Percentiles rank a stretch among this genome's conserved stretches.
Conservation (phyloP, 2,113 vertebrate species). For the Microtus montanus region DNA sequence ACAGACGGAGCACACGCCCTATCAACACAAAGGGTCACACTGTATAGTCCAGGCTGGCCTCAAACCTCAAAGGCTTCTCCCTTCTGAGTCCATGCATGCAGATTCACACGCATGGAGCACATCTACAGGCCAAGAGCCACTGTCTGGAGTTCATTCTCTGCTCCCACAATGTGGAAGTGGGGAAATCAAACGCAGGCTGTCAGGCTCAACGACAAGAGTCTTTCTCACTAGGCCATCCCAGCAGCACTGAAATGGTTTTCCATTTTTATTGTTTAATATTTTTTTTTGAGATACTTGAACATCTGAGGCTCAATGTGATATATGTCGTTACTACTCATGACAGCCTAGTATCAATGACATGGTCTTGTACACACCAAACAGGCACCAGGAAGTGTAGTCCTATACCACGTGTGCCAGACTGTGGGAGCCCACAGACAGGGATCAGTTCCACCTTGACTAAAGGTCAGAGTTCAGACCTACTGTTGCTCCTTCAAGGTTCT, state of each 20-base stretch:
- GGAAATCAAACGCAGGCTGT: neutral
- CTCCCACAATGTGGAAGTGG: too few species aligned
- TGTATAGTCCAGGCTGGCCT: neutral
- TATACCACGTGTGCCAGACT: too few species aligned
- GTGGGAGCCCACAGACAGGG: too few species aligned
- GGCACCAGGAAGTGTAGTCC: too few species aligned
- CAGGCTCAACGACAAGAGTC: too few species aligned
- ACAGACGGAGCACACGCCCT: neutral
- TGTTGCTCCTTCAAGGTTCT: too few species aligned
- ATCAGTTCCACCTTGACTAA: too few species aligned
- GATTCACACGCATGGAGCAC: neutral
- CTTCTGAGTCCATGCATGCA: neutral
- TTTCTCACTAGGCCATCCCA: neutral
- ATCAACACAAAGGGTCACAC: neutral
- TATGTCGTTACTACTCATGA: neutral
- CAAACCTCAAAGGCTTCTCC: neutral
- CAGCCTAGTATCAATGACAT: neutral
- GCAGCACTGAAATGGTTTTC: neutral
- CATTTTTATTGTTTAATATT: neutral
- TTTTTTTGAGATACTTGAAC: neutral
- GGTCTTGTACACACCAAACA: neutral
- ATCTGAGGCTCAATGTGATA: neutral
- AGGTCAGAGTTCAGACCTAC: too few species aligned
- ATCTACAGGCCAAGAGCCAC: neutral
- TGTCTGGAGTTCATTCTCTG: neutral